Conservation (phyloP, 1,140 invertebrate species). For the Ladona fulva region DNA sequence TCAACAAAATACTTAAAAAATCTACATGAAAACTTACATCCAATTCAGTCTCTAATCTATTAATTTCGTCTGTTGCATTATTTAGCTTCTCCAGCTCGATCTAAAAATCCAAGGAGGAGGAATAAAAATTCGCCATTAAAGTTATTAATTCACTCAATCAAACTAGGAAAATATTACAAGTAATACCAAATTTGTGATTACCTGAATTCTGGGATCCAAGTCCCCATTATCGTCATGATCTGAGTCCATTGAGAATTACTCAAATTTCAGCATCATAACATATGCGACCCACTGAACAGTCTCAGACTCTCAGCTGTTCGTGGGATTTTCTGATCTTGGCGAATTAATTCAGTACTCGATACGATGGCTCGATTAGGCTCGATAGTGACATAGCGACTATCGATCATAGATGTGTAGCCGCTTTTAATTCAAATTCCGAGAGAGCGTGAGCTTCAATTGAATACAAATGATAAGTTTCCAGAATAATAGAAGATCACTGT, state of each 20-base stretch:
- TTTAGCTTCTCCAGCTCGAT: constrained; percentile 90
- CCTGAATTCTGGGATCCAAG: constrained; percentile 13
- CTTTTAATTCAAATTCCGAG: no score
- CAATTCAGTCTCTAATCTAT: constrained; percentile 85
- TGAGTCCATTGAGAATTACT: background rate
- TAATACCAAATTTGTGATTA: background rate
- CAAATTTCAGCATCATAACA: no score
- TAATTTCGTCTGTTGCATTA: constrained; percentile 89
- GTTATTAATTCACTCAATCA: background rate
- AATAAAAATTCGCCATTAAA: background rate
- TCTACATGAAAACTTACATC: constrained; percentile 51
- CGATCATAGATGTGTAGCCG: no score
- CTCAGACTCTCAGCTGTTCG: no score
- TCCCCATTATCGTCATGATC: background rate
- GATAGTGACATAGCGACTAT: no score
- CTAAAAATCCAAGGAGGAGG: constrained; percentile 39
- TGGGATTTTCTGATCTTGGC: no score
- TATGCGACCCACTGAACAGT: no score
- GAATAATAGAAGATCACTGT: no score
- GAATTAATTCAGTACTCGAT: no score
- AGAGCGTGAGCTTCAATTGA: no score
- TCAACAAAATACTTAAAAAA: background rate
- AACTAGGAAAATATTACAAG: background rate
- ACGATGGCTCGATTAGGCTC: no score
- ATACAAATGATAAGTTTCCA: no score